These are phyloP conservation scores for Choloepus hoffmanni DNA, from an alignment of 2,113 vertebrate genomes.

Conservation along the genomic window DNA sequence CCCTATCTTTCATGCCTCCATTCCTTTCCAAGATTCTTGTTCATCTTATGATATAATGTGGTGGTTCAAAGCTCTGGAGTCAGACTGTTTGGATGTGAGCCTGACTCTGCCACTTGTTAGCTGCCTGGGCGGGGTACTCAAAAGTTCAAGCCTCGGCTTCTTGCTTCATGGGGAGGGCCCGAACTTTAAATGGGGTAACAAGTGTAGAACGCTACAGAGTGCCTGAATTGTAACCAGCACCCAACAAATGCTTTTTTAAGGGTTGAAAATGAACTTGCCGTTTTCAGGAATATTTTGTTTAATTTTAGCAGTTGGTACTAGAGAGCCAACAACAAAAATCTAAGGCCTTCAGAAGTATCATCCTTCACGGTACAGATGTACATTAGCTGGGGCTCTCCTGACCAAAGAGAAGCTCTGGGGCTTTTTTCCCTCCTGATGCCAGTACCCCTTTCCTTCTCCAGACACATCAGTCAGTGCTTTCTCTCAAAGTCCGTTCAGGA, in stretches of 20 bases:
- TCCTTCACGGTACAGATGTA: not conserved
- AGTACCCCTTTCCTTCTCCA: not conserved
- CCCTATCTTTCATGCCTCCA: not conserved
- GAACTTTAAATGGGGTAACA: not conserved
- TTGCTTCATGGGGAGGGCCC: not conserved
- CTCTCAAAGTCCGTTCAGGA: not conserved
- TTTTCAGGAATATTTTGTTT: constrained; percentile 38
- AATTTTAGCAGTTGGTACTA: not conserved
- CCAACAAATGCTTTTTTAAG: not conserved
- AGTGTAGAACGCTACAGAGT: fast-evolving
- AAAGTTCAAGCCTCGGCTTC: not conserved
- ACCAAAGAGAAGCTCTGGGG: not conserved
- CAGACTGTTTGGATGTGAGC: not conserved
- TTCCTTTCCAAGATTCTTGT: not conserved
- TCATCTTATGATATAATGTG: not conserved
- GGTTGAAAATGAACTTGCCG: not conserved
- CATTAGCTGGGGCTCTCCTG: not conserved
- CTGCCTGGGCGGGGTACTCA: not conserved
- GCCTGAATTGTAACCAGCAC: not conserved
- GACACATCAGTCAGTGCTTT: not conserved
- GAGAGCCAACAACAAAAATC: not conserved
- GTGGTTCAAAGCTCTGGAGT: not conserved
- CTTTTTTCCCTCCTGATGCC: not conserved
- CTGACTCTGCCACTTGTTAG: not conserved
- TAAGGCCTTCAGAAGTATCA: not conserved